Percentiles rank a stretch among this genome's conserved stretches.
Evolutionary conservation across 2,113 vertebrate species (phyloP).

Genomic region (Gymnocephalus cernua): DNA sequence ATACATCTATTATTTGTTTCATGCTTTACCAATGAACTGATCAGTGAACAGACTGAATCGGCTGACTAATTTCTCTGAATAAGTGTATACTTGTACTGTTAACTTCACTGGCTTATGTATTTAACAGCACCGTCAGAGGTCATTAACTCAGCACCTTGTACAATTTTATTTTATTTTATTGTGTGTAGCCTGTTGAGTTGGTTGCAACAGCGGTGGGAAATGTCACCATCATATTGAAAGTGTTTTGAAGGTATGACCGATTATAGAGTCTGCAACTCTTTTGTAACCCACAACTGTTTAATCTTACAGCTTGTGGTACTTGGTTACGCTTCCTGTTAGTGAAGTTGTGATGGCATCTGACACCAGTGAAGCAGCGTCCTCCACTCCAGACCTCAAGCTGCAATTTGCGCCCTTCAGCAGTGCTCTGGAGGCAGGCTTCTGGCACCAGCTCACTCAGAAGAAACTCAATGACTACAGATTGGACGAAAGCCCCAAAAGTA

Average conservation of each 20-base stretch:
- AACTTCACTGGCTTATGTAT: not conserved
- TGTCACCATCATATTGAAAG: not conserved
- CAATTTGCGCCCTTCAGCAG: slow-evolving; percentile 97
- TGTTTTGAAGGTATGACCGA: not conserved
- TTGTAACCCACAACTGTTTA: slow-evolving; percentile 2
- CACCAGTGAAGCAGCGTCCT: slow-evolving; percentile 41
- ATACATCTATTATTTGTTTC: not conserved
- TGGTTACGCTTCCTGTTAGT: not conserved
- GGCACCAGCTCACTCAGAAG: slow-evolving; percentile 96
- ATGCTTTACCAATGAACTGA: not conserved
- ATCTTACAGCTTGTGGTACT: slow-evolving; percentile 37
- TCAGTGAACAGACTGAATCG: not conserved
- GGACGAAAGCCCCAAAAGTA: slow-evolving; percentile 92
- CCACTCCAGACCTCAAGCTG: slow-evolving; percentile 79
- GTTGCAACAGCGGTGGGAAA: not conserved
- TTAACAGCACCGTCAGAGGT: not conserved
- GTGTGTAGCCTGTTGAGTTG: not conserved
- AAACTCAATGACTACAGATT: slow-evolving; percentile 95
- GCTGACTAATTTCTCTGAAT: not conserved
- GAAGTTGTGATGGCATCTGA: slow-evolving; percentile 80
- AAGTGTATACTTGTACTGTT: not conserved
- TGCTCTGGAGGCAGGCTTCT: slow-evolving; percentile 96
- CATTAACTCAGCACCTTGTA: not conserved
- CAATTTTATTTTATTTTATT: not conserved
- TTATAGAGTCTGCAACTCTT: slow-evolving; percentile 12